Percentiles rank a stretch among this genome's conserved stretches.
Conservation (phyloP, 1,140 invertebrate species). For the Drosophila elegans region DNA sequence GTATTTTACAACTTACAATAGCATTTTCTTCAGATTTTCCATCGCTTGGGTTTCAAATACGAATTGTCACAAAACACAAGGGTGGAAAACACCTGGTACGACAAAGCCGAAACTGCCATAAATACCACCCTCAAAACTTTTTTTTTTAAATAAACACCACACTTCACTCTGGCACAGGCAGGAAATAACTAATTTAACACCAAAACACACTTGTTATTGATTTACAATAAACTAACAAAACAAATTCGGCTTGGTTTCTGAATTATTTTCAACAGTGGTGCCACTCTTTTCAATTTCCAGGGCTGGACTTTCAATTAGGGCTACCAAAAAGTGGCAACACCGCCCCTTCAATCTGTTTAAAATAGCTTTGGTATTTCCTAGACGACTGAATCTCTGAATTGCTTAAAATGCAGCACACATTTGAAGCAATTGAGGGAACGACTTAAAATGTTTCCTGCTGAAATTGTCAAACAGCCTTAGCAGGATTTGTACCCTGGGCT, state of each 20-base stretch:
- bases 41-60: background rate
- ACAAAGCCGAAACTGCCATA: too few species aligned
- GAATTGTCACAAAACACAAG: constrained; percentile 14
- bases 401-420: too few species aligned
- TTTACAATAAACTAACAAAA: constrained; percentile 18
- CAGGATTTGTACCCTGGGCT: too few species aligned
- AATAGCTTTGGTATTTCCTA: background rate
- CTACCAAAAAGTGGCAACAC: constrained; percentile 29
- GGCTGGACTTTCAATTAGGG: constrained; percentile 3
- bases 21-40: constrained; percentile 1
- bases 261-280: constrained; percentile 19
- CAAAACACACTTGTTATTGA: background rate
- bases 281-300: constrained; percentile 19
- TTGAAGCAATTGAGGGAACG: too few species aligned
- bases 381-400: too few species aligned
- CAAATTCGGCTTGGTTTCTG: constrained; percentile 31
- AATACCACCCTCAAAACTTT: too few species aligned
- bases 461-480: too few species aligned
- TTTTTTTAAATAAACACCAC: background rate
- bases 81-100: background rate
- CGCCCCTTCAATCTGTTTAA: background rate
- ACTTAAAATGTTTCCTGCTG: too few species aligned
- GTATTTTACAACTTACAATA: constrained; percentile 9
- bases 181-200: background rate
- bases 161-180: background rate